Conservation (phyloP, 1,140 invertebrate genomes). For the Pteromalus puparum region DNA sequence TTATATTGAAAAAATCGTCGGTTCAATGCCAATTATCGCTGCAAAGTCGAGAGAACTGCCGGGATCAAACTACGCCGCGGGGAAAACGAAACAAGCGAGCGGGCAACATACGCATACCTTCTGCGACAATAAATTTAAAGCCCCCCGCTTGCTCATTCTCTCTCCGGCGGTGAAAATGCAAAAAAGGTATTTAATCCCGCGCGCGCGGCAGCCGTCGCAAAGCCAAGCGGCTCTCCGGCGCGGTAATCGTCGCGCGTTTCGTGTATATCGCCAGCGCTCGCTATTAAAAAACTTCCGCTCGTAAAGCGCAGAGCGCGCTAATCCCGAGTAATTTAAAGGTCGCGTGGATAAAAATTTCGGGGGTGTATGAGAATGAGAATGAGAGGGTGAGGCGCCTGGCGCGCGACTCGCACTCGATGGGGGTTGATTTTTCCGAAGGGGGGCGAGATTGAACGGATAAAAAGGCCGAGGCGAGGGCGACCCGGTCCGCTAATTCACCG, state of each 20-base stretch:
- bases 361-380: slow-evolving; percentile 34
- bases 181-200: slow-evolving; percentile 58
- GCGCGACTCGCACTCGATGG: neutral
- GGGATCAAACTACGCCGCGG: neutral
- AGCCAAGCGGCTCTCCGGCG: neutral
- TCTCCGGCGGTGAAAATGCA: slow-evolving; percentile 59
- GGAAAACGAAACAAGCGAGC: slow-evolving; percentile 17
- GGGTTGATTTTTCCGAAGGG: slow-evolving; percentile 35
- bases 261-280: slow-evolving; percentile 41
- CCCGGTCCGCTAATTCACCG: slow-evolving; percentile 61
- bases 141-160: neutral
- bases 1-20: neutral
- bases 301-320: slow-evolving; percentile 63
- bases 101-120: slow-evolving; percentile 11
- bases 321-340: slow-evolving; percentile 66
- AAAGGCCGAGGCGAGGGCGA: neutral
- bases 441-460: slow-evolving; percentile 13
- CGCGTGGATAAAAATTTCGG: slow-evolving; percentile 58
- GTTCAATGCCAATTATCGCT: too few relatives aligned
- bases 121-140: slow-evolving; percentile 54
- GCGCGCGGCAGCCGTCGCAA: neutral
- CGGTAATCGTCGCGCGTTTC: neutral
- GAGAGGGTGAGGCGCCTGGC: neutral
- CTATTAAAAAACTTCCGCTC: slow-evolving; percentile 66
- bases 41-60: neutral